Evolutionary conservation across 2,888 invertebrate species (phyloP).

Genomic region (Apamea monoglypha): DNA sequence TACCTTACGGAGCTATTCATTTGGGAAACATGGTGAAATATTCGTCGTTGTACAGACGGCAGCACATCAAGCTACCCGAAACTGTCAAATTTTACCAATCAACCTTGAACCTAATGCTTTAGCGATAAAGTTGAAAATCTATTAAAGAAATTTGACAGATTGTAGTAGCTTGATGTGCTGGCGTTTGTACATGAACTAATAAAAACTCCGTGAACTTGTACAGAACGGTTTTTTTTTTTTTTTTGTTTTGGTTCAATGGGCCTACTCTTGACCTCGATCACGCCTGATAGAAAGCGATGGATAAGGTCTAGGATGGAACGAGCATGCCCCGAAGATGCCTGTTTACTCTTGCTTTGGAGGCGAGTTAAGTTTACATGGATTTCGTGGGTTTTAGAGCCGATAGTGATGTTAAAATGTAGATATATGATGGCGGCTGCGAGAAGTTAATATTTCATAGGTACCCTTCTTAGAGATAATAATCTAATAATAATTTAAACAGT

Average conservation of each 20-base stretch:
- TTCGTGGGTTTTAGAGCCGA: too few species aligned
- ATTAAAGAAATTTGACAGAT: too few species aligned
- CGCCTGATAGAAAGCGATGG: background rate
- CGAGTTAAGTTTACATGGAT: too few species aligned
- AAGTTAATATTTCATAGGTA: background rate
- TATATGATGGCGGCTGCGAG: too few species aligned
- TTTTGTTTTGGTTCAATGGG: too few species aligned
- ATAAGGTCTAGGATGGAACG: background rate
- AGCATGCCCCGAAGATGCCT: background rate
- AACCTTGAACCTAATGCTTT: too few species aligned
- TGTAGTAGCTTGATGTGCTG: too few species aligned
- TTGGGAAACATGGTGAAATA: slow-evolving; percentile 16
- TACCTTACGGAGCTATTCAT: slow-evolving; percentile 35
- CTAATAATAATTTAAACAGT: background rate
- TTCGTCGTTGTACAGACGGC: background rate
- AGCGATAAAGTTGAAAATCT: too few species aligned
- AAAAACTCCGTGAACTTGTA: background rate
- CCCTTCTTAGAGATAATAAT: background rate
- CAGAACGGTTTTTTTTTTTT: background rate
- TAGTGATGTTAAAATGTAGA: too few species aligned
- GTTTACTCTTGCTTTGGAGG: too few species aligned
- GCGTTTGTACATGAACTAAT: background rate
- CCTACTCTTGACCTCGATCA: background rate
- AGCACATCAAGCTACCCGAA: too few species aligned
- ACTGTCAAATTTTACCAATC: too few species aligned